These are phyloP conservation scores for Sphaeramia orbicularis DNA, from an alignment of 2,797 vertebrate genomes.

Conservation along the genomic window DNA sequence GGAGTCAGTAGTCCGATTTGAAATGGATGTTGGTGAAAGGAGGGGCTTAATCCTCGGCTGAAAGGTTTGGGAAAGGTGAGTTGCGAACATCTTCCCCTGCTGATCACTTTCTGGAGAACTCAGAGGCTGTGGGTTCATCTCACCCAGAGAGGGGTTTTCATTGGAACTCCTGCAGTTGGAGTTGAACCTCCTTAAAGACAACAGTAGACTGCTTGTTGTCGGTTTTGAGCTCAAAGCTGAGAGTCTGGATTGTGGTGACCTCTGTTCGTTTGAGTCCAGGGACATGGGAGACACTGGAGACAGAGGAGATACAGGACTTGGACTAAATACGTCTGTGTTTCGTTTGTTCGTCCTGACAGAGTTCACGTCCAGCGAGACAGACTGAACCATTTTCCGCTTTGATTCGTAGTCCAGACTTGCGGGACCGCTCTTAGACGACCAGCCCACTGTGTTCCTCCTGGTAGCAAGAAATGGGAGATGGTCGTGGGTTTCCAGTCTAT, in stretches of 20 bases:
- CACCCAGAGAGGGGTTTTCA: constrained; percentile 32
- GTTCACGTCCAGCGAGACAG: constrained; percentile 64
- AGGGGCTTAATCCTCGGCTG: constrained; percentile 46
- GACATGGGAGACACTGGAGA: constrained; percentile 43
- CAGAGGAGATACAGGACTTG: constrained; percentile 26
- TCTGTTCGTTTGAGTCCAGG: constrained; percentile 46
- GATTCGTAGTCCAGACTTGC: constrained; percentile 53
- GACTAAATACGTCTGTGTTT: constrained; percentile 25
- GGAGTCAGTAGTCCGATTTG: constrained; percentile 41
- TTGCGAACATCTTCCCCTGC: constrained; percentile 39
- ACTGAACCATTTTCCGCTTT: constrained; percentile 61
- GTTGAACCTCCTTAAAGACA: constrained; percentile 78
- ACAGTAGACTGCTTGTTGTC: constrained; percentile 82
- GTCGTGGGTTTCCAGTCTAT: constrained; percentile 31
- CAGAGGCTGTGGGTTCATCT: constrained; percentile 35
- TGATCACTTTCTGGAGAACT: constrained; percentile 41
- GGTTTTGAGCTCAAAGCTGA: constrained; percentile 77
- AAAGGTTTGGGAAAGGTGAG: constrained; percentile 38
- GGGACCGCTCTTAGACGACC: constrained; percentile 73
- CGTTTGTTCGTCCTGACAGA: constrained; percentile 47
- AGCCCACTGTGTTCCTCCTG: constrained; percentile 65
- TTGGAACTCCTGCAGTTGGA: constrained; percentile 51
- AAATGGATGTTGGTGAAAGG: constrained; percentile 46
- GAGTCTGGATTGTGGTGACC: constrained; percentile 48
- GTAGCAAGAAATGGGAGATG: constrained; percentile 50